These are phyloP conservation scores for Bagarius yarrelli DNA, from an alignment of 2,113 vertebrate species.

Conservation along the genomic window DNA sequence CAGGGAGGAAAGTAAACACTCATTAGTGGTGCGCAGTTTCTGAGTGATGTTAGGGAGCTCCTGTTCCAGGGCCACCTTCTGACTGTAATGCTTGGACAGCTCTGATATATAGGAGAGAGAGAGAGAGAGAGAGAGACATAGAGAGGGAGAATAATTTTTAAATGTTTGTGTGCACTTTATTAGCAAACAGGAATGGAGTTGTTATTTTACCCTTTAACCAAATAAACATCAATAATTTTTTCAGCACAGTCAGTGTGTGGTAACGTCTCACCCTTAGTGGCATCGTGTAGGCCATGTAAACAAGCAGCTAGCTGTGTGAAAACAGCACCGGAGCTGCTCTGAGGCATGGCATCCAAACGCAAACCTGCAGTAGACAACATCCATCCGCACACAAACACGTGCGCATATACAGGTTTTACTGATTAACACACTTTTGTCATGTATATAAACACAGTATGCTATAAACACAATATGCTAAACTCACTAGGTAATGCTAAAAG, in stretches of 20 bases:
- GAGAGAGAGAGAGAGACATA: not conserved
- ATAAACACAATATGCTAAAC: slow-evolving; percentile 55
- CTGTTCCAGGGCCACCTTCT: slow-evolving; percentile 87
- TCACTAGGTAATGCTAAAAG: slow-evolving; percentile 90
- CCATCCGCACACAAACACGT: not conserved
- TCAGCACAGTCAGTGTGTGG: not conserved
- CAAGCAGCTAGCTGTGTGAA: slow-evolving; percentile 85
- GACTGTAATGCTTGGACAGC: slow-evolving; percentile 91
- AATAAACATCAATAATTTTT: not conserved
- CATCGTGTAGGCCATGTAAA: slow-evolving; percentile 85
- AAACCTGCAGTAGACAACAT: slow-evolving; percentile 61
- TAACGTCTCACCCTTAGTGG: slow-evolving; percentile 81
- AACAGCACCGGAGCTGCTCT: slow-evolving; percentile 81
- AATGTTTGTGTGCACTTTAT: not conserved
- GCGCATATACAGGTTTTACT: no score
- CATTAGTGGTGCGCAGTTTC: slow-evolving; percentile 91
- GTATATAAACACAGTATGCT: no score
- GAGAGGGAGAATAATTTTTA: not conserved
- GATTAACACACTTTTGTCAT: not conserved
- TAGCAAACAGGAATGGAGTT: not conserved
- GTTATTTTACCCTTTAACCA: no score
- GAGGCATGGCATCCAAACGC: slow-evolving; percentile 79
- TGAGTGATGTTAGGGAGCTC: slow-evolving; percentile 90
- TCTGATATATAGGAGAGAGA: slow-evolving; percentile 66
- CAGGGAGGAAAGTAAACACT: slow-evolving; percentile 90